Percentiles rank a stretch among this genome's conserved stretches.
Evolutionary conservation across 1,140 invertebrate genomes (phyloP).

Genomic region (Brachionus calyciflorus): DNA sequence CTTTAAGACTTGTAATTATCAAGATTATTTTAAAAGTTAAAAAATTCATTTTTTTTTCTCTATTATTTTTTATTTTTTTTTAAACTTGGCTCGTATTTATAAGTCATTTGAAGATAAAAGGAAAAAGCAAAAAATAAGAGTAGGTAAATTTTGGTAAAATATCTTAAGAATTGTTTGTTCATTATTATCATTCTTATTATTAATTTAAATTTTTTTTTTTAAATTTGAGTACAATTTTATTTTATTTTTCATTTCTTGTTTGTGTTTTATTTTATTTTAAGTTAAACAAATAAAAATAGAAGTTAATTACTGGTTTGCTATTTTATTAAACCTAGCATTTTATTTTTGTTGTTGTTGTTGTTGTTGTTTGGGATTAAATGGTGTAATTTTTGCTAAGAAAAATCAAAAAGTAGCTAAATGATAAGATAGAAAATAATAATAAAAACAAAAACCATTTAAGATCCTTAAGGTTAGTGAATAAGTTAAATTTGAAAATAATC

Average conservation of each 20-base stretch:
- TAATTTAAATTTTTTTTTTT: slow-evolving; percentile 21
- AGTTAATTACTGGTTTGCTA: no score
- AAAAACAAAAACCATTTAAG: no score
- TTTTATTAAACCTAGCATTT: neutral
- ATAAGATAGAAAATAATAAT: no score
- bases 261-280: slow-evolving; percentile 13
- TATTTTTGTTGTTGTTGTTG: slow-evolving; percentile 1
- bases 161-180: slow-evolving; percentile 22
- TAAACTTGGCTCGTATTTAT: no score
- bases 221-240: no score
- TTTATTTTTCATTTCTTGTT: neutral
- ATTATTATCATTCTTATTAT: slow-evolving; percentile 24
- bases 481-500: no score
- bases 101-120: neutral
- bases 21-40: neutral
- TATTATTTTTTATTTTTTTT: no score
- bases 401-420: no score
- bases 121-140: neutral
- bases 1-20: neutral
- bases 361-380: neutral
- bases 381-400: no score
- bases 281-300: slow-evolving; percentile 12
- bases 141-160: neutral
- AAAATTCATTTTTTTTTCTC: neutral
- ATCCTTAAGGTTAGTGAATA: no score